A percentile compares a stretch with the other conserved stretches of the same genome.
phyloP scores from a whole-genome alignment of 2,888 invertebrate species.

The Ferdinandea cuprea region DNA sequence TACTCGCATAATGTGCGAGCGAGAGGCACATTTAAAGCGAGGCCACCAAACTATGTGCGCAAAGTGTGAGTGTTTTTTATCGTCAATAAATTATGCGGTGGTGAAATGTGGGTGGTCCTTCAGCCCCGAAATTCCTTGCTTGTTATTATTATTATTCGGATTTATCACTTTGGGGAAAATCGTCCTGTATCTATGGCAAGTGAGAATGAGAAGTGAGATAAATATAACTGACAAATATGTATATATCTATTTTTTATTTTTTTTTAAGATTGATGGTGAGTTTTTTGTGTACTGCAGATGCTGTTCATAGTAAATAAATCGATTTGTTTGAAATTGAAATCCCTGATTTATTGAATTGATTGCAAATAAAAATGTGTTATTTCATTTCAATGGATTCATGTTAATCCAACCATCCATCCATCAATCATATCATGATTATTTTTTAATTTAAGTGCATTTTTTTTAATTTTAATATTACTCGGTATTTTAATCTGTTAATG shows the following conservation, averaged over 20 bases:
- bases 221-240: slow-evolving; percentile 24
- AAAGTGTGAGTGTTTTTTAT: not conserved
- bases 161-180: no score
- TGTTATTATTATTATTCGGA: slow-evolving; percentile 21
- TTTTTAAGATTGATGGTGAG: no score
- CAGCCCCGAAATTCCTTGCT: not conserved
- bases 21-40: not conserved
- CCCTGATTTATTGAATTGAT: slow-evolving; percentile 28
- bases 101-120: not conserved
- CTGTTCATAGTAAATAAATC: slow-evolving; percentile 17
- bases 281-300: slow-evolving; percentile 1
- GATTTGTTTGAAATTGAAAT: slow-evolving; percentile 27
- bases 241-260: slow-evolving; percentile 2
- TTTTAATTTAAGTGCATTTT: no score
- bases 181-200: not conserved
- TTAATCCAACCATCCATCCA: not conserved
- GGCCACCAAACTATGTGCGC: not conserved
- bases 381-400: not conserved
- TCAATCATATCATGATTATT: no score
- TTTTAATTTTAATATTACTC: no score
- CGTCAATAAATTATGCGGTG: slow-evolving; percentile 24
- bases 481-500: no score
- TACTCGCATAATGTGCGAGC: slow-evolving; percentile 13
- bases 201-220: not conserved
- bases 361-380: slow-evolving; percentile 8